Evolutionary conservation across 92 coral and sea anemone species (phyloP), one percentile per base, ranked within the genome.

Genomic region (Porites rus): DNA sequence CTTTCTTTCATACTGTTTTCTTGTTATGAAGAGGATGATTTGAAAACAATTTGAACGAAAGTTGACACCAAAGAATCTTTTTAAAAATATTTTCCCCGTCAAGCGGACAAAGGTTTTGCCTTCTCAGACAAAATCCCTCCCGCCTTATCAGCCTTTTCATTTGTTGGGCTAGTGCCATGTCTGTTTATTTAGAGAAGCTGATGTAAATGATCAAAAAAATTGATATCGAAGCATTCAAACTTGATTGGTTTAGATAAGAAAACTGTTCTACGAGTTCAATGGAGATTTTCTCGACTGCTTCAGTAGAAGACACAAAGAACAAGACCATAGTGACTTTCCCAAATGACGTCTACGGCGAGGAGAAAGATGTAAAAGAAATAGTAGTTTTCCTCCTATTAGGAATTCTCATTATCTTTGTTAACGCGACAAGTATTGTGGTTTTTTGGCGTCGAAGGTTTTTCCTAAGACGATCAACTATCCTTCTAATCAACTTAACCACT

Each of bases 361-460:
- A 56, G 20, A 1, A 38, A 53, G 64, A 14, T 8, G 18, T 24
- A 2, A 50, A 52, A 22, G 79, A 75, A 53, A 75, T 52, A 10
- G 65, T 54, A 21, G 7, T 75, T 75, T 54, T 75, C 56, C 7
- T 10, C 21, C 24, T 75, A 13, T 9, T 75, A 17, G 70, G 82
- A 20, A 53, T 77, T 61, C 28, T 77, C 16, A 31, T 78, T 62
- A 64, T 62, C 52, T 38, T 78, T 31, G 82, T 51, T 7, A 78
- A 78, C 60, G 25, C 59, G 7, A 10, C 38, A 28, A 77, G 69
- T 31, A 78, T 78, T 59, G 3, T 65, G 18, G 59, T 78, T 10
- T 78, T 78, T 54, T 62, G 82, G 72, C 53, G 38, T 31, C 53
- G 61, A 13, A 78, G 82, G 51, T 38, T n/a, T 61, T 63, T 65